phyloP scores from a whole-genome alignment of 2,888 invertebrate genomes.

The Tenthredo notha region DNA sequence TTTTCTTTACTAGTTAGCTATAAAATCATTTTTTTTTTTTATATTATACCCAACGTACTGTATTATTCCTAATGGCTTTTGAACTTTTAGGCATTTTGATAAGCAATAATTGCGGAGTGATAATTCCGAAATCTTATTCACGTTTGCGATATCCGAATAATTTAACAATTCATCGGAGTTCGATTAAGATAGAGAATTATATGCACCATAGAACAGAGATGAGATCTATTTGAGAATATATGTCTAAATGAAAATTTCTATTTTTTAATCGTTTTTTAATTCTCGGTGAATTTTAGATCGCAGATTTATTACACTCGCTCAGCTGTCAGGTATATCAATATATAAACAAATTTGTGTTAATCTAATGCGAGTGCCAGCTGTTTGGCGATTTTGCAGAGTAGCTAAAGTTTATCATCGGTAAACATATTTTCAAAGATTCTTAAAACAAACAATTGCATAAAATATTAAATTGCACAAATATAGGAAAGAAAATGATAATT shows the following conservation, averaged over 20 bases:
- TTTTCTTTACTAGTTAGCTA: not conserved
- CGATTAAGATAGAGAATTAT: not conserved
- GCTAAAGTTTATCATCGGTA: not conserved
- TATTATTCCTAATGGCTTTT: not conserved
- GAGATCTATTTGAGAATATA: not conserved
- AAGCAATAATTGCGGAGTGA: not conserved
- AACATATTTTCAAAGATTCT: constrained; percentile 22
- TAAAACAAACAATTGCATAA: not conserved
- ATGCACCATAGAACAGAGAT: not conserved
- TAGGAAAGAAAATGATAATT: not conserved
- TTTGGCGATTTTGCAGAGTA: not conserved
- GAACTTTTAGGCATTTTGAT: not conserved
- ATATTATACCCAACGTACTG: not conserved
- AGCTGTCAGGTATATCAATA: not conserved
- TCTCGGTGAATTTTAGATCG: not conserved
- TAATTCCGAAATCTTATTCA: not conserved
- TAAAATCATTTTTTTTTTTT: not conserved
- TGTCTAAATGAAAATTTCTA: too few species aligned
- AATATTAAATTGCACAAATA: not conserved
- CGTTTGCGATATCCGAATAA: not conserved
- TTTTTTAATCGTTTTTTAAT: not conserved
- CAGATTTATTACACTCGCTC: not conserved
- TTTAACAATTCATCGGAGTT: not conserved
- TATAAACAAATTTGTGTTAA: not conserved
- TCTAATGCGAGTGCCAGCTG: not conserved